Evolutionary conservation across 2,113 vertebrate species (phyloP), one percentile per base, ranked within the genome.

Genomic region (Syngnathus floridae): DNA sequence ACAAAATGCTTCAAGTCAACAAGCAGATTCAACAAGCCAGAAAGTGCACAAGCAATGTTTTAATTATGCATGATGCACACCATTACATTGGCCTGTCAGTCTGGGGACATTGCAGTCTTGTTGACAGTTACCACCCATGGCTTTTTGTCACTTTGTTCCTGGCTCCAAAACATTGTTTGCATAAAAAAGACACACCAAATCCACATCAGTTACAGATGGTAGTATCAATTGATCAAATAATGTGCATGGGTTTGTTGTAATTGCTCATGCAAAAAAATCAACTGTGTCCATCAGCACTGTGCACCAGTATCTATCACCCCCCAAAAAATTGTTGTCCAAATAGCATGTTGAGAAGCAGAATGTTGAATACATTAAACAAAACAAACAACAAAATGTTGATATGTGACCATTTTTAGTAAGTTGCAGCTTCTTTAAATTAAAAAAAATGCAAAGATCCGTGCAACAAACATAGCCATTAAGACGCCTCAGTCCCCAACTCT

Each of bases 41-140:
- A 76, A 72, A 61, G 70, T 69, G 68, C 26, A 67, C 62, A 58
- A 61, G 78, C 67, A 70, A 70, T 38, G 8, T 74, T 82, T 80
- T 81, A 81, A 85, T 82, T 79, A 82, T 80, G 69, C 73, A 78
- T 73, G 79, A 74, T 68, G 74, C 68, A 64, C 67, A 62, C 65
- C 82, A 74, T 71, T 62, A 69, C 65, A 40, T 31, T 21, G 74
- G 49, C 45, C 70, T 70, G 73, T 77, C 82, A 84, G 46, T 84
- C 74, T 66, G 37, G 55, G 56, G 21, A 74, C 67, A 77, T 66
- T 52, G 43, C 43, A 13, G 17, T 46, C 64, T 57, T 70, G 45
- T 73, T 72, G 41, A 13, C 70, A 49, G 65, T 73, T 77, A 70
- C 65, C 73, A 74, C 70, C 56, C 21, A 13, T 46, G 56, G 64